These are phyloP conservation scores for Zaprionus africanus DNA, from an alignment of 1,140 invertebrate species.

Conservation along the genomic window DNA sequence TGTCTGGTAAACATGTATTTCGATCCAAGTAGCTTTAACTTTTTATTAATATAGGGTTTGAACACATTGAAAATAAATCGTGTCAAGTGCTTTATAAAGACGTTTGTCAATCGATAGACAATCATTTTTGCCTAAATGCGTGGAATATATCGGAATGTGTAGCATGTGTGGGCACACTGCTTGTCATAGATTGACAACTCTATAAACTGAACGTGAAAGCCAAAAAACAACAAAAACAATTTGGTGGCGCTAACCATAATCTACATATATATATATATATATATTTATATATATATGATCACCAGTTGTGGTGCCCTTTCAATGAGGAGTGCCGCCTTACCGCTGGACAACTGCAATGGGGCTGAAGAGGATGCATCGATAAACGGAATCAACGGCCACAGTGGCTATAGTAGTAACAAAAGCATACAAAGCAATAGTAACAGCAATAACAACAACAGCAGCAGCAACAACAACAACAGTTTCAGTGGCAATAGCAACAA, in stretches of 20 bases:
- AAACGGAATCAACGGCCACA: conserved; percentile 16
- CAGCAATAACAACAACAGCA: conserved; percentile 2
- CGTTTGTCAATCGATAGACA: conserved; percentile 28
- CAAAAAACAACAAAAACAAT: conserved; percentile 46
- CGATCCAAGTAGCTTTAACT: neutral
- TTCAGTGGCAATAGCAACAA: conserved; percentile 15
- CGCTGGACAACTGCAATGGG: conserved; percentile 29
- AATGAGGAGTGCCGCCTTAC: conserved; percentile 34
- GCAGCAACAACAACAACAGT: neutral
- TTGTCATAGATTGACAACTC: conserved; percentile 36
- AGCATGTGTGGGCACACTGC: conserved; percentile 36
- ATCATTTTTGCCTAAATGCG: neutral
- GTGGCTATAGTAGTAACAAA: conserved; percentile 7
- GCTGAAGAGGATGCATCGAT: conserved; percentile 28
- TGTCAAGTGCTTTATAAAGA: neutral
- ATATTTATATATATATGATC: conserved; percentile 32
- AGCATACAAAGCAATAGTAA: neutral
- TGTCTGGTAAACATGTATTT: neutral
- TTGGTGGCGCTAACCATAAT: conserved; percentile 34
- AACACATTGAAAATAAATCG: neutral
- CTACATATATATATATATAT: neutral
- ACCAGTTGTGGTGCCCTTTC: conserved; percentile 28
- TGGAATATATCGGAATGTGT: conserved; percentile 1
- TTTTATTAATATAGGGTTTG: neutral
- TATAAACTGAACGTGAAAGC: conserved; percentile 43